These are phyloP conservation scores for Pocillopora verrucosa DNA, from an alignment of 64 coral and sea anemone species.

Conservation along the genomic window DNA sequence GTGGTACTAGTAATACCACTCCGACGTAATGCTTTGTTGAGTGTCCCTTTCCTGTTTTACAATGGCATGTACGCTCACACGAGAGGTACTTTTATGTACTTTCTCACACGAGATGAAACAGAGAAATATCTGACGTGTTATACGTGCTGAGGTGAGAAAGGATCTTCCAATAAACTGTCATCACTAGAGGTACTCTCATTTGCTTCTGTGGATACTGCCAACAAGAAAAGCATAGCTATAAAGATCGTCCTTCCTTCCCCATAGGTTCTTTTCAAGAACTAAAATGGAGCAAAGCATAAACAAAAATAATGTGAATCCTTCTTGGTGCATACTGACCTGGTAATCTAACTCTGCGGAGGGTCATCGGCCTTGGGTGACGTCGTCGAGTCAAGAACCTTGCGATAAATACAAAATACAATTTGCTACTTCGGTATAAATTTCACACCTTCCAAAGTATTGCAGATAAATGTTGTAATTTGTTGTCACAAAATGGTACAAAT, in stretches of 20 bases:
- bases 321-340: slow-evolving; percentile 39
- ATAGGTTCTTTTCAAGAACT: slow-evolving; percentile 16
- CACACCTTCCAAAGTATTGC: slow-evolving; percentile 28
- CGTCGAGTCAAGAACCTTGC: slow-evolving; percentile 41
- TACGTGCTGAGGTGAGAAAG: slow-evolving; percentile 42
- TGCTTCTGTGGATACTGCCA: slow-evolving; percentile 39
- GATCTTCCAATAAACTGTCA: slow-evolving; percentile 49
- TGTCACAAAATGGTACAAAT: slow-evolving; percentile 5
- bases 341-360: slow-evolving; percentile 40
- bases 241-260: neutral
- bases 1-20: too few species aligned
- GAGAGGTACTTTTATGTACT: too few species aligned
- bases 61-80: neutral
- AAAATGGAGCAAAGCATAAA: neutral
- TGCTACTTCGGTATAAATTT: slow-evolving; percentile 23
- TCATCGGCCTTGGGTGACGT: slow-evolving; percentile 48
- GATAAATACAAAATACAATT: slow-evolving; percentile 32
- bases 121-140: slow-evolving; percentile 24
- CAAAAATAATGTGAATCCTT: slow-evolving; percentile 32
- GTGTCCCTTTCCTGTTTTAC: too few species aligned
- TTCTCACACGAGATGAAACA: too few species aligned
- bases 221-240: slow-evolving; percentile 32
- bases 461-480: slow-evolving; percentile 34
- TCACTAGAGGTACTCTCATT: slow-evolving; percentile 10
- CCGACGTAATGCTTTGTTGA: too few species aligned